Base-by-base conservation (phyloP, 2,113 vertebrate genomes). In the Solea senegalensis region DNA sequence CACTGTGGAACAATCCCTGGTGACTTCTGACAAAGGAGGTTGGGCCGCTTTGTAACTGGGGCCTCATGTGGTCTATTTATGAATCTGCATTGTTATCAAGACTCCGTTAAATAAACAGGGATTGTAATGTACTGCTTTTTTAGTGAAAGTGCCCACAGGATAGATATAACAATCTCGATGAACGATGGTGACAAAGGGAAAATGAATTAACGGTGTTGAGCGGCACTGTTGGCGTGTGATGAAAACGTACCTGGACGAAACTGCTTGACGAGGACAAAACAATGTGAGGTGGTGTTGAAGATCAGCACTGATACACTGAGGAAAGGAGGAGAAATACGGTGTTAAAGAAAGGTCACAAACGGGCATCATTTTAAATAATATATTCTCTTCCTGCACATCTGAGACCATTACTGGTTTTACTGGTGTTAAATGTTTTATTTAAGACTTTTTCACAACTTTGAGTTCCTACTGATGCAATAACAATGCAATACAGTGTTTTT, bases 261-360 rank as follows among this genome's bases (percentile, higher is more conserved):
- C 92, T 97, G 96, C 92, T 96, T 97, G 92, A 97, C 96, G 66
- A 97, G 86, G 90, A 97, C 86, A 90, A 97, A 97, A 93, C 95
- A 96, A 84, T 95, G 94, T 44, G 92, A 95, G 75, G 92, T 94
- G 86, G 95, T 94, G 83, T 97, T 96, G 91, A 96, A 97, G 93
- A 97, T 95, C 92, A 97, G 93, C 89, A 96, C 91, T 52, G 96
- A 95, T 83, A 97, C 96, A 55, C 96, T 97, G 66, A 14, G 71
- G 62, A 44, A 53, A 11, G 13, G 59, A 12, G 16, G 27, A 52
- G 48, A 46, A 27, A 40, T 49, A 40, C 14, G 4, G 15, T 50
- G 41, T 43, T 43, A 43, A 43, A 21, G 21, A 21, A 1, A 21
- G 21, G 21, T 46, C 9, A 12, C 5, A 46, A 46, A 46, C 44